These are phyloP conservation scores for Motacilla tschutschensis DNA, from an alignment of 2,113 vertebrate genomes.

Conservation along the genomic window DNA sequence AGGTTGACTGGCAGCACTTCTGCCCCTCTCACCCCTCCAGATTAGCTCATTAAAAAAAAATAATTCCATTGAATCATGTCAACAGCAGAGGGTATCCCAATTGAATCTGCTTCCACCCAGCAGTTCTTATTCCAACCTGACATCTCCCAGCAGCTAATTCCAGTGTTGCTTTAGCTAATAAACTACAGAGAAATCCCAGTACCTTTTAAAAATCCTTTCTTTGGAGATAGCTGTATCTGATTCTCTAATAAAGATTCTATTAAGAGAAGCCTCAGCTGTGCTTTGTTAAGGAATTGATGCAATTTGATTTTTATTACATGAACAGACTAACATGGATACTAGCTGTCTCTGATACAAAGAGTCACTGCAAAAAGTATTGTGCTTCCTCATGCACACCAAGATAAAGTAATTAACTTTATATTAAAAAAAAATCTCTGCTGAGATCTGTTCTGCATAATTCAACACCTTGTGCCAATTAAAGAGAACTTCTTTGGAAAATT, in stretches of 20 bases:
- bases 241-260: slow-evolving; percentile 57
- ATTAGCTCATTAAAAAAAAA: background rate
- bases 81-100: background rate
- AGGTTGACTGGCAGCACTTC: rapidly evolving
- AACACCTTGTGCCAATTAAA: slow-evolving; percentile 53
- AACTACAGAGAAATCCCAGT: slow-evolving; percentile 36
- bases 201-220: slow-evolving; percentile 39
- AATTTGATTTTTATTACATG: slow-evolving; percentile 66
- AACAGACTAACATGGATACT: slow-evolving; percentile 44
- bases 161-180: slow-evolving; percentile 35
- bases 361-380: slow-evolving; percentile 28
- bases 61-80: background rate
- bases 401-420: slow-evolving; percentile 63
- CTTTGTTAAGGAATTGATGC: slow-evolving; percentile 64
- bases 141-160: slow-evolving; percentile 30
- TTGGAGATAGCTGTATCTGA: slow-evolving; percentile 44
- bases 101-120: slow-evolving; percentile 6
- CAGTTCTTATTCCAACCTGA: background rate
- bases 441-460: slow-evolving; percentile 57
- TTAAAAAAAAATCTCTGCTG: slow-evolving; percentile 48
- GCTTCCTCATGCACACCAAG: slow-evolving; percentile 38
- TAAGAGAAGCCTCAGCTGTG: slow-evolving; percentile 38
- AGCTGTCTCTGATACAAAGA: slow-evolving; percentile 33
- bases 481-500: slow-evolving; percentile 17
- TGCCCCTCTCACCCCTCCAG: background rate